Base-by-base conservation (phyloP, 1,140 invertebrate species). In the Drosophila saltans region DNA sequence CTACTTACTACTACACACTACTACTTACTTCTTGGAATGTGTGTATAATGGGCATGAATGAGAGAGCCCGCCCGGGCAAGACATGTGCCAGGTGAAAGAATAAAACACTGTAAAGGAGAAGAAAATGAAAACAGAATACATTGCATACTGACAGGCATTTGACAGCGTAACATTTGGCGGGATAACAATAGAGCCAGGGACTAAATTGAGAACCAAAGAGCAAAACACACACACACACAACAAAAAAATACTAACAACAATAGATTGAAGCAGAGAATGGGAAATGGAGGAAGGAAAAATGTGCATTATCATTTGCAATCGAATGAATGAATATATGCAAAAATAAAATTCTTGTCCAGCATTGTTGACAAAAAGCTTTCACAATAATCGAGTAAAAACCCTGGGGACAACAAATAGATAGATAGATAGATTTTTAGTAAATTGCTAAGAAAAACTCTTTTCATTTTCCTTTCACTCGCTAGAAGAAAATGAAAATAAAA, bases 41-140 rank as follows among this genome's bases (percentile, higher is more conserved):
- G 71, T 78, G 78, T 75, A 86, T 86, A 86, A 86, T 82, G 66
- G 81, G 65, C 78, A 61, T 81, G 78, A 81, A 85, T 78, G 78
- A 67, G 61, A 60, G 56, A 57, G 58, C 43, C 65, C 39, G 63
- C 43, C 43, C 41, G 65, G 61, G 66, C 39, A 66, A 74, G 81
- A 81, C 59, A 81, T 85, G 78, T 81, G 75, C 75, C 82, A 85
- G 81, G 79, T 85, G 79, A 73, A 69, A 66, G 43, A 55, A 45
- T 60, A 57, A 26, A 63, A 63, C 41, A 26, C 45, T 26, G 21
- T 9, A 10, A 24, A 69, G 67, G 57, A 26, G 21, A 69, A 72
- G 57, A 58, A 52, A 70, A 43, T 1, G 21, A 66, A 69, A 39
- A 10, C 7, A 28, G 30, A 66, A 72, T 58, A 55, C 57, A 67